Evolutionary conservation across 2,113 vertebrate species (phyloP).

Genomic region (Halcyon senegalensis): DNA sequence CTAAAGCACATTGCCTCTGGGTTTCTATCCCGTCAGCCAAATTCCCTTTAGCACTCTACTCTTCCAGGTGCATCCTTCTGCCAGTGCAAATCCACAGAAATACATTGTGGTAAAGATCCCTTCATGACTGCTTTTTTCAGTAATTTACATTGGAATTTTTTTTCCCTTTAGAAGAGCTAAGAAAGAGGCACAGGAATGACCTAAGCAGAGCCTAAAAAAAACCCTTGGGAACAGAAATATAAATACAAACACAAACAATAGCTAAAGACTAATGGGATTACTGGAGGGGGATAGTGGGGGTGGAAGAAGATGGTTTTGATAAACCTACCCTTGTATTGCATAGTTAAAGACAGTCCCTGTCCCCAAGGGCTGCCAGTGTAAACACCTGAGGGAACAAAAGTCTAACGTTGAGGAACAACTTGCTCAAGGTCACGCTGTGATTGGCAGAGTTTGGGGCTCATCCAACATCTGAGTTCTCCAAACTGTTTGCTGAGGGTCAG

Average conservation of each 20-base stretch:
- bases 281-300: background rate
- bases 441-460: background rate
- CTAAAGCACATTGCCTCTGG: background rate
- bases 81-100: background rate
- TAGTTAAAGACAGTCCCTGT: background rate
- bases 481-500: background rate
- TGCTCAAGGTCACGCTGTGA: rapidly evolving
- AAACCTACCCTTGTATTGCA: background rate
- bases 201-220: background rate
- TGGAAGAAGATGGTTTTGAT: background rate
- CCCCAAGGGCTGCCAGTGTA: background rate
- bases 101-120: background rate
- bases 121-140: background rate
- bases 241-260: background rate
- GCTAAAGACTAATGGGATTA: background rate
- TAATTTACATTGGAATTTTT: background rate
- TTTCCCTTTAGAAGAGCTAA: background rate
- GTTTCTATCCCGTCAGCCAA: background rate
- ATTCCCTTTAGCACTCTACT: background rate
- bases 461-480: background rate
- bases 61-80: background rate
- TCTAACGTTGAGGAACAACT: background rate
- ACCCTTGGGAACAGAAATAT: background rate
- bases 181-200: background rate
- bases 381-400: background rate